phyloP scores from a whole-genome alignment of 2,797 vertebrate genomes.

The Takifugu rubripes region DNA sequence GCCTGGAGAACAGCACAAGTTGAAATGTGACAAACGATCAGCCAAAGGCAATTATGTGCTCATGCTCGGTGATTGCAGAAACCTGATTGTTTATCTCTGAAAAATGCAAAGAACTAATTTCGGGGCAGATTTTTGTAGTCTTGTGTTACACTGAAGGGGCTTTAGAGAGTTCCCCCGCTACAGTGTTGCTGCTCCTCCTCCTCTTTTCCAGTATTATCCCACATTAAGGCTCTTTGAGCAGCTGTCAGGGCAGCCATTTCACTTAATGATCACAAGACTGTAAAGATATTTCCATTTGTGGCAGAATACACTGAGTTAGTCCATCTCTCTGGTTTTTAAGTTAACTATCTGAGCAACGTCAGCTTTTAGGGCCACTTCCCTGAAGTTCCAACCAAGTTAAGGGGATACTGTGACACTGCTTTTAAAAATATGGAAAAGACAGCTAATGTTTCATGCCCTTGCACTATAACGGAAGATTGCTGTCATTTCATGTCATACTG shows the following conservation, averaged over 20 bases:
- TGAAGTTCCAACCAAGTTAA: too few relatives aligned
- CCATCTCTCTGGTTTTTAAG: neutral
- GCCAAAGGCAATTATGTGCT: conserved; percentile 11
- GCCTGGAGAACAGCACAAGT: conserved; percentile 6
- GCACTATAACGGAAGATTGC: too few relatives aligned
- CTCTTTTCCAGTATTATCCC: conserved; percentile 12
- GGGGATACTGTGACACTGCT: too few relatives aligned
- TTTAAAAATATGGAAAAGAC: too few relatives aligned
- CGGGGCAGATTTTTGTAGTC: conserved; percentile 11
- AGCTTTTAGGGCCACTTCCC: too few relatives aligned
- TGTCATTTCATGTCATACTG: too few relatives aligned
- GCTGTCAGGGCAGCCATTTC: conserved; percentile 50
- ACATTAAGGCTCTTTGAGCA: conserved; percentile 41
- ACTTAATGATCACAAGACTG: conserved; percentile 3
- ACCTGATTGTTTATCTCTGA: neutral
- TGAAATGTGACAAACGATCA: conserved; percentile 18
- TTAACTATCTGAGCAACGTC: neutral
- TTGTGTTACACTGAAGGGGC: conserved; percentile 20
- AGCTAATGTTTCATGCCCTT: too few relatives aligned
- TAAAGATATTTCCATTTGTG: neutral
- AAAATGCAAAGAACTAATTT: conserved; percentile 11
- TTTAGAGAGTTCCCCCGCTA: neutral
- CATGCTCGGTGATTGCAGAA: conserved; percentile 17
- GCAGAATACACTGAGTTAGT: neutral
- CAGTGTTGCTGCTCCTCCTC: neutral